A percentile compares a stretch with the other conserved stretches of the same genome.
phyloP scores from a whole-genome alignment of 2,113 vertebrate species.

The Motacilla tschutschensis region DNA sequence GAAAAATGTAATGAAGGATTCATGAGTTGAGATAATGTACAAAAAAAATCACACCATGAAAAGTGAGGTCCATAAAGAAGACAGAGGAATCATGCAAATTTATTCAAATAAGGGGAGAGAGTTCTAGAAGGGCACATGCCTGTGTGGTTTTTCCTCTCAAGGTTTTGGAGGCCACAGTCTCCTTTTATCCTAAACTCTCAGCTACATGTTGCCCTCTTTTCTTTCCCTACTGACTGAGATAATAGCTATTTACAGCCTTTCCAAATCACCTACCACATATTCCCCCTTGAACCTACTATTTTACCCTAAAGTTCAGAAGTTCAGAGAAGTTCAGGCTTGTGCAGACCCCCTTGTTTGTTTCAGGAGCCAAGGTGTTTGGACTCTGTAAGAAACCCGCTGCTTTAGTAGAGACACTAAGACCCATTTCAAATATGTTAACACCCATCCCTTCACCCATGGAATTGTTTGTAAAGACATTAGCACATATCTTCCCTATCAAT shows the following conservation, averaged over 20 bases:
- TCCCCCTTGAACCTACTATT: neutral
- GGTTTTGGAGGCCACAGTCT: accelerated
- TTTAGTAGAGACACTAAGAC: too few relatives aligned
- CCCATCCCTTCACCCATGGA: accelerated
- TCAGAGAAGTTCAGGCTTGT: neutral
- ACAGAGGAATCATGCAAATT: neutral
- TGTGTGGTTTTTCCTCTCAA: accelerated
- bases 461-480: neutral
- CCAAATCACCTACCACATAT: neutral
- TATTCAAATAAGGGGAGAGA: neutral
- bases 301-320: neutral
- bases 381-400: neutral
- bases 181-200: accelerated
- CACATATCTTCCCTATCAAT: neutral
- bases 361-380: neutral
- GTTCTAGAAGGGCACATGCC: accelerated
- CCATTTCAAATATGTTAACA: accelerated
- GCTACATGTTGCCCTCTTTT: accelerated
- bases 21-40: too few relatives aligned
- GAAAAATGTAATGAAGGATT: neutral
- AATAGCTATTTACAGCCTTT: neutral
- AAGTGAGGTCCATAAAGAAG: neutral
- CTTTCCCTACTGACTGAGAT: neutral
- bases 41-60: neutral
- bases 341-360: neutral